Conservation (phyloP, 30 jellyfish, hydroid and myxozoan species). For the Pseudorhiza aurosa region DNA sequence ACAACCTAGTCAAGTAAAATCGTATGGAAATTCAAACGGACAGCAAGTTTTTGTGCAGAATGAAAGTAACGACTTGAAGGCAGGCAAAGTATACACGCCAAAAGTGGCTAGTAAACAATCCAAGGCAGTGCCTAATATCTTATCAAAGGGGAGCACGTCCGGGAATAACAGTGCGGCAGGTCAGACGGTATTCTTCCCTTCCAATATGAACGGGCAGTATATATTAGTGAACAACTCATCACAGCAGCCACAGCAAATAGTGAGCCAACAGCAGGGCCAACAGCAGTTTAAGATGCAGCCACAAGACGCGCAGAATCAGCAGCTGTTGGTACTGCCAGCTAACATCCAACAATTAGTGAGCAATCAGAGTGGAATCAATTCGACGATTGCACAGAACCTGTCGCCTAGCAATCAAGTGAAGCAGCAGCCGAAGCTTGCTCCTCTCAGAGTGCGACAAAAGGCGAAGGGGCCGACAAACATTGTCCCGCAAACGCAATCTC, state of each 20-base stretch:
- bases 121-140: slow-evolving; percentile 50
- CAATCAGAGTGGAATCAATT: background rate
- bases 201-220: slow-evolving; percentile 57
- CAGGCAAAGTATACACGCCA: slow-evolving; percentile 16
- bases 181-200: slow-evolving; percentile 44
- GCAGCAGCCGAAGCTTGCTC: slow-evolving; percentile 16
- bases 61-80: background rate
- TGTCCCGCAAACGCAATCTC: slow-evolving; percentile 20
- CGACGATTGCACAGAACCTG: slow-evolving; percentile 7
- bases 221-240: slow-evolving; percentile 49
- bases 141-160: slow-evolving; percentile 53
- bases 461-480: background rate
- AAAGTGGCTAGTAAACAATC: slow-evolving; percentile 16
- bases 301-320: slow-evolving; percentile 36
- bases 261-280: slow-evolving; percentile 21
- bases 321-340: slow-evolving; percentile 43
- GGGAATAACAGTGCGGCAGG: background rate
- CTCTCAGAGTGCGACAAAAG: slow-evolving; percentile 17
- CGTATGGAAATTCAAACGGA: slow-evolving; percentile 13
- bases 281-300: slow-evolving; percentile 21
- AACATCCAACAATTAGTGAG: slow-evolving; percentile 33
- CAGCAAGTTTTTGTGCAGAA: slow-evolving; percentile 14
- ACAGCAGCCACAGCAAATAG: slow-evolving; percentile 45
- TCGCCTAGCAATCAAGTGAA: slow-evolving; percentile 17
- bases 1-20: background rate